Evolutionary conservation across 2,888 invertebrate genomes (phyloP).

Genomic region (Agriopis leucophaearia): DNA sequence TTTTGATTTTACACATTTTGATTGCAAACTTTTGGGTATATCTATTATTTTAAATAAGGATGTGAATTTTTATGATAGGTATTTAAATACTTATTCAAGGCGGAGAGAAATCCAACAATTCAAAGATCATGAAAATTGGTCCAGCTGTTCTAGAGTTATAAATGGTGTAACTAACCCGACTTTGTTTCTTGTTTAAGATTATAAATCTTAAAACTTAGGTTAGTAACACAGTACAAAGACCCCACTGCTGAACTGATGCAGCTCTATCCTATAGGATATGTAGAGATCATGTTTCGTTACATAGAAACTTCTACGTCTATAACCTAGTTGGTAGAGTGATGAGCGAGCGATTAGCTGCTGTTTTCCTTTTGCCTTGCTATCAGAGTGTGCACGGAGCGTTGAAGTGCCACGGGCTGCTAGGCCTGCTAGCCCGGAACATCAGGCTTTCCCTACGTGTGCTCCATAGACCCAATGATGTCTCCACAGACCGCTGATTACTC

Average conservation of each 20-base stretch:
- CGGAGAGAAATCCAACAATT: no score
- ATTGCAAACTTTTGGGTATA: slow-evolving; percentile 34
- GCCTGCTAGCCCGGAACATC: slow-evolving; percentile 76
- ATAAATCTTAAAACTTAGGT: background rate
- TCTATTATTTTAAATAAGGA: slow-evolving; percentile 31
- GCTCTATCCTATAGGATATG: background rate
- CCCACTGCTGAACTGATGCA: background rate
- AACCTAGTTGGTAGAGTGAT: background rate
- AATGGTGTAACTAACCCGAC: no score
- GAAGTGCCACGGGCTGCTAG: slow-evolving; percentile 74
- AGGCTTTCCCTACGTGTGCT: slow-evolving; percentile 72
- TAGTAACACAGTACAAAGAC: background rate
- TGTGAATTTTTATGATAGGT: no score
- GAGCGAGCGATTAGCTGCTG: slow-evolving; percentile 27
- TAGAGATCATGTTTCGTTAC: background rate
- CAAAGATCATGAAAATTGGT: no score
- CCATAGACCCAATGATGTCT: slow-evolving; percentile 37
- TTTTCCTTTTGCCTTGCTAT: slow-evolving; percentile 54
- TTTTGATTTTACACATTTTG: slow-evolving; percentile 38
- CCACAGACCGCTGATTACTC: slow-evolving; percentile 43
- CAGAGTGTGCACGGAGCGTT: slow-evolving; percentile 71
- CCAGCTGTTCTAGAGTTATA: no score
- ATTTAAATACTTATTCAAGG: no score
- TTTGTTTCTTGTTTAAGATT: no score
- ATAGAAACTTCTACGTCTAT: background rate